phyloP scores from a whole-genome alignment of 2,113 vertebrate species.

The Sisor rabdophorus region DNA sequence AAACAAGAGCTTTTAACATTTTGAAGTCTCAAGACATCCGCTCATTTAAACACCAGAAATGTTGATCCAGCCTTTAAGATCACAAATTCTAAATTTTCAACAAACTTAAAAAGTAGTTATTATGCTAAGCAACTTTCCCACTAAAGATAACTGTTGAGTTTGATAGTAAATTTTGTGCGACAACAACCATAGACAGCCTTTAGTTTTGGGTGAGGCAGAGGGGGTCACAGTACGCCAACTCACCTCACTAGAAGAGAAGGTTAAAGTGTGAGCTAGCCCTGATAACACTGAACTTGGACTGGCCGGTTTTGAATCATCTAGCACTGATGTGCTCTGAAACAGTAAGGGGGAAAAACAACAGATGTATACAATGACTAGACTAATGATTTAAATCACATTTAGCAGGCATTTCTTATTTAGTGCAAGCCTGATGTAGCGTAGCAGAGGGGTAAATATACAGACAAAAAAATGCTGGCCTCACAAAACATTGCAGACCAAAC shows the following conservation, averaged over 20 bases:
- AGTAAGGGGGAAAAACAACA: constrained; percentile 74
- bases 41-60: neutral
- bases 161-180: neutral
- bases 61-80: neutral
- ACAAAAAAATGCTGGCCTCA: constrained; percentile 4
- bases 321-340: constrained; percentile 90
- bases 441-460: neutral
- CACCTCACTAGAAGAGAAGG: constrained; percentile 95
- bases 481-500: constrained; percentile 7
- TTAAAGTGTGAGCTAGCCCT: constrained; percentile 90
- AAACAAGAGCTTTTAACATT: neutral
- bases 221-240: constrained; percentile 60
- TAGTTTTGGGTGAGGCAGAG: neutral
- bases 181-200: neutral
- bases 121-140: neutral
- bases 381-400: neutral
- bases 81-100: neutral
- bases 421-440: neutral
- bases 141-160: constrained; percentile 14
- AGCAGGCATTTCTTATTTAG: neutral
- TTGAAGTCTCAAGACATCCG: too few relatives aligned
- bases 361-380: constrained; percentile 5
- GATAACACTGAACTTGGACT: constrained; percentile 83
- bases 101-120: neutral
- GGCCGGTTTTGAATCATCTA: constrained; percentile 87